These are phyloP conservation scores for Drosophila ezoana DNA, from an alignment of 2,888 invertebrate species.

Conservation along the genomic window DNA sequence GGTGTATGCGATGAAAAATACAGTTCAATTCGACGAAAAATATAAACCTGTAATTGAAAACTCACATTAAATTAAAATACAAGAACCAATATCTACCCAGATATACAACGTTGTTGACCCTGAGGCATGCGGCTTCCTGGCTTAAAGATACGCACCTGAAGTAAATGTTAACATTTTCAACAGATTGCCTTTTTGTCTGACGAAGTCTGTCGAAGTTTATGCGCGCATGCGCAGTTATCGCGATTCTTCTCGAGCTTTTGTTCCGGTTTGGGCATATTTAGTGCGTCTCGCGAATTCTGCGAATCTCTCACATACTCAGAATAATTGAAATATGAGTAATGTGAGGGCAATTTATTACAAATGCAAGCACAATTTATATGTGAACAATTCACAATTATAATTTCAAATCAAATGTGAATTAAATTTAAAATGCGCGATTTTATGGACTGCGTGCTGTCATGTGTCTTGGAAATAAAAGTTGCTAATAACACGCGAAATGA, in stretches of 20 bases:
- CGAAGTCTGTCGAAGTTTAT: background rate
- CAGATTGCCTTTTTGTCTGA: background rate
- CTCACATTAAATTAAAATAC: slow-evolving; percentile 45
- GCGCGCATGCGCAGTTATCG: slow-evolving; percentile 35
- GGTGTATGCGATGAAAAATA: background rate
- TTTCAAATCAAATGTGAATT: slow-evolving; percentile 56
- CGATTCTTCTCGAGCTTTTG: slow-evolving; percentile 14
- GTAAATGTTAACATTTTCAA: slow-evolving; percentile 45
- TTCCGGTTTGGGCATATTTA: slow-evolving; percentile 40
- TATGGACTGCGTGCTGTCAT: slow-evolving; percentile 49
- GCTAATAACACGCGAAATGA: slow-evolving; percentile 47
- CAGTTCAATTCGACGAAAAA: no score
- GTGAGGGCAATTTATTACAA: slow-evolving; percentile 1
- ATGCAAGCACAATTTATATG: background rate
- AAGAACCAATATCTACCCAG: no score
- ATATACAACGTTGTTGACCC: slow-evolving; percentile 54
- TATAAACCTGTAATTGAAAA: slow-evolving; percentile 66
- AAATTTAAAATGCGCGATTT: slow-evolving; percentile 46
- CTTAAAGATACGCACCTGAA: slow-evolving; percentile 8
- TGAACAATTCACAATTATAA: slow-evolving; percentile 27
- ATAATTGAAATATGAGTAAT: background rate
- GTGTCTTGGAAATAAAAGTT: slow-evolving; percentile 54
- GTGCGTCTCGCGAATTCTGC: slow-evolving; percentile 54
- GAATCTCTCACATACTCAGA: slow-evolving; percentile 19
- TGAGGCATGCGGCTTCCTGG: slow-evolving; percentile 52